Evolutionary conservation across 1,140 invertebrate genomes (phyloP).

Genomic region (Lepidotrigona ventralis): DNA sequence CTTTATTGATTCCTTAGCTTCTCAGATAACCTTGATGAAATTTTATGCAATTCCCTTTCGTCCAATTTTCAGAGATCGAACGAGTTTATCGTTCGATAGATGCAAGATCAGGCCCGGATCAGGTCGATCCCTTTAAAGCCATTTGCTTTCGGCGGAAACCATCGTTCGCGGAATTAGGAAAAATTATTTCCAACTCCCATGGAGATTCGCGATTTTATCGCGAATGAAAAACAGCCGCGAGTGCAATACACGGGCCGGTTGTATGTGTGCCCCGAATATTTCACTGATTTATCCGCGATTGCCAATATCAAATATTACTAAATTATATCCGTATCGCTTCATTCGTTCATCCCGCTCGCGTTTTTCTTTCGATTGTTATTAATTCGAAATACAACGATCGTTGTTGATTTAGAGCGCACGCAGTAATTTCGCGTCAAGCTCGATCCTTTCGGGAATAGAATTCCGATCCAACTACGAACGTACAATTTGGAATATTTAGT

Average conservation of each 20-base stretch:
- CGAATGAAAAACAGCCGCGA: neutral
- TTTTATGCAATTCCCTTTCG: neutral
- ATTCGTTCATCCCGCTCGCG: neutral
- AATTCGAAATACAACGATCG: neutral
- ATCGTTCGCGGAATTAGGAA: constrained; percentile 5
- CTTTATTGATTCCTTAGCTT: too few species aligned
- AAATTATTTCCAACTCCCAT: constrained; percentile 10
- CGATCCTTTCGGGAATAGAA: too few species aligned
- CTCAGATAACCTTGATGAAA: too few species aligned
- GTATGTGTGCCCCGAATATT: neutral
- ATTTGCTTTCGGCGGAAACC: neutral
- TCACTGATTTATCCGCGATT: constrained; percentile 3
- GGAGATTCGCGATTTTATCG: constrained; percentile 6
- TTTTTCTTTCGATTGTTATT: neutral
- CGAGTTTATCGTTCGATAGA: neutral
- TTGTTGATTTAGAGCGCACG: too few species aligned
- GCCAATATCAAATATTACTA: neutral
- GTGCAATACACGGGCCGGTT: neutral
- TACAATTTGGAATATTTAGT: too few species aligned
- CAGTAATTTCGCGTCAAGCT: too few species aligned
- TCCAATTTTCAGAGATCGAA: neutral
- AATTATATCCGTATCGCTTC: neutral
- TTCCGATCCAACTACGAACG: too few species aligned
- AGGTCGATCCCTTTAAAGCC: neutral
- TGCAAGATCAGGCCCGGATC: too few species aligned